These are phyloP conservation scores for Chaetodon trifascialis DNA, from an alignment of 2,113 vertebrate species.

Conservation along the genomic window DNA sequence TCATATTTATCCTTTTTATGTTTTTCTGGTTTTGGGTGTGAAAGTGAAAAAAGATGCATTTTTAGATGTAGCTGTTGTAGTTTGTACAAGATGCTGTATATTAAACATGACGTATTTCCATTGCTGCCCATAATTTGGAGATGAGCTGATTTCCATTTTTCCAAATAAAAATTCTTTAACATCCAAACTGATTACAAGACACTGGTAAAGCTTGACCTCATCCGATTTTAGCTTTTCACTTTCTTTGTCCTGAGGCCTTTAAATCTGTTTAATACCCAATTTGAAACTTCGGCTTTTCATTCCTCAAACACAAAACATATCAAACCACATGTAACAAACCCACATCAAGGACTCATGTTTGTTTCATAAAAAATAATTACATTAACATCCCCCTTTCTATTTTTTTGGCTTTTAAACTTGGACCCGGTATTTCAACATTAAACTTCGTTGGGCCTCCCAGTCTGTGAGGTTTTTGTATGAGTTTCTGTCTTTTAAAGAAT, in stretches of 20 bases:
- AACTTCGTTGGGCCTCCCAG: conserved; percentile 39
- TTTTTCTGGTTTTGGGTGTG: neutral
- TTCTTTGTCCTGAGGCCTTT: conserved; percentile 55
- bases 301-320: conserved; percentile 69
- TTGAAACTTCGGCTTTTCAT: conserved; percentile 53
- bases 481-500: conserved; percentile 44
- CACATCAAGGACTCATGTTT: conserved; percentile 77
- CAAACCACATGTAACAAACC: conserved; percentile 76
- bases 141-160: neutral
- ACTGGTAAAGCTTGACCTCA: conserved; percentile 33
- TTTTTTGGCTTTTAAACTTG: conserved; percentile 42
- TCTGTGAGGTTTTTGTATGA: conserved; percentile 32
- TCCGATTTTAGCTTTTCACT: conserved; percentile 42
- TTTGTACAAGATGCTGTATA: neutral
- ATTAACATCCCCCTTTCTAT: conserved; percentile 57
- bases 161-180: neutral
- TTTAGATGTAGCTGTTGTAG: neutral
- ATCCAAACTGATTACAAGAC: conserved; percentile 18
- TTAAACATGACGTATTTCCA: neutral
- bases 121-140: neutral
- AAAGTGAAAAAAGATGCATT: neutral
- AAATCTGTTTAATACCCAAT: conserved; percentile 54
- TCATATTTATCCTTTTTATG: neutral
- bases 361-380: conserved; percentile 76
- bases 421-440: conserved; percentile 38